A percentile compares a stretch with the other conserved stretches of the same genome.
Evolutionary conservation across 2,888 invertebrate species (phyloP).

Genomic region (Drosophila limbata): DNA sequence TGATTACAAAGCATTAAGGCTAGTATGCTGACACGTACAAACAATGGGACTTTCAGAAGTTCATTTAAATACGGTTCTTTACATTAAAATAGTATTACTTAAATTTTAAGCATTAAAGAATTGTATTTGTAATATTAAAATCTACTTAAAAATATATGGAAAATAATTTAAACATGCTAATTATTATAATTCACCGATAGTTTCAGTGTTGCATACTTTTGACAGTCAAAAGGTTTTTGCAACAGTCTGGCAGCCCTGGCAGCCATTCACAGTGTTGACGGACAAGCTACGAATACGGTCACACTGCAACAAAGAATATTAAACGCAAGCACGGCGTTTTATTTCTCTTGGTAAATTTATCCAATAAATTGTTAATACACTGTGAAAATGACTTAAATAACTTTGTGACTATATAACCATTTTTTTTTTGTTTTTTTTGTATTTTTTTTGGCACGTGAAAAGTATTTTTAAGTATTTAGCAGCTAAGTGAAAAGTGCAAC

Average conservation of each 20-base stretch:
- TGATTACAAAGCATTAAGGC: neutral
- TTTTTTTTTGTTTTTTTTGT: conserved; percentile 54
- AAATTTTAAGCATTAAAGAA: too few relatives aligned
- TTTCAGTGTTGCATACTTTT: too few relatives aligned
- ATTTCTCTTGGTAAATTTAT: conserved; percentile 51
- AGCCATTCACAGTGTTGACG: conserved; percentile 20
- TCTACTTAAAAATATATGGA: too few relatives aligned
- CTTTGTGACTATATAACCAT: conserved; percentile 32
- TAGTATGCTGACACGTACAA: neutral
- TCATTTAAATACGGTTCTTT: neutral
- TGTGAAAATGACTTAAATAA: conserved; percentile 70
- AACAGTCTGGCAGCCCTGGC: conserved; percentile 1
- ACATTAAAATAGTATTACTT: neutral
- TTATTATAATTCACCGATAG: too few relatives aligned
- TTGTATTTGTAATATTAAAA: too few relatives aligned
- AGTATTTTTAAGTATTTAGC: conserved; percentile 64
- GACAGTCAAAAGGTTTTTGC: neutral
- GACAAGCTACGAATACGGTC: conserved; percentile 21
- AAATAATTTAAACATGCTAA: too few relatives aligned
- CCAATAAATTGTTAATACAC: conserved; percentile 28
- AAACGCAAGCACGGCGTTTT: conserved; percentile 58
- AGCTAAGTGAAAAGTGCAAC: conserved; percentile 64
- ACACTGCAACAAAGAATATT: conserved; percentile 47
- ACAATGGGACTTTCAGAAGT: neutral
- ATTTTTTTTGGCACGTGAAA: conserved; percentile 75